Evolutionary conservation across 2,888 invertebrate species (phyloP).

Genomic region (Eucera pruinosa): DNA sequence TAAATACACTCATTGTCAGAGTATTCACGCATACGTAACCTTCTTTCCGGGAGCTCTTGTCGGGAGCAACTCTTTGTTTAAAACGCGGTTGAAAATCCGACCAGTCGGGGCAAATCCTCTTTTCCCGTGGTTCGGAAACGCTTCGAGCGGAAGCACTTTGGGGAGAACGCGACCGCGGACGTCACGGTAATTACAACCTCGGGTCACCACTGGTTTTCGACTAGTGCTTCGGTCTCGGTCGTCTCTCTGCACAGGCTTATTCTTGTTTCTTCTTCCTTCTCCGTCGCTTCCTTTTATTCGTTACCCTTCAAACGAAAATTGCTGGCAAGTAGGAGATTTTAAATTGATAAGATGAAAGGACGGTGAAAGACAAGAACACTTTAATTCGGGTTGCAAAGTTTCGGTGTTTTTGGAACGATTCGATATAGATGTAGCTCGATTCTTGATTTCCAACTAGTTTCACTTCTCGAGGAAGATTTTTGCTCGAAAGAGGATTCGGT

Average conservation of each 20-base stretch:
- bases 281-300: background rate
- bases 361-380: too few species aligned
- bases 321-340: background rate
- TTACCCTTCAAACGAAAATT: background rate
- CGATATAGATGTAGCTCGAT: too few species aligned
- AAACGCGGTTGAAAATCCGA: slow-evolving; percentile 50
- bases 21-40: slow-evolving; percentile 47
- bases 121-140: slow-evolving; percentile 50
- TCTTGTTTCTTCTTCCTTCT: background rate
- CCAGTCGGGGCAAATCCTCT: slow-evolving; percentile 57
- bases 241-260: background rate
- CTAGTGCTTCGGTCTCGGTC: background rate
- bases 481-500: too few species aligned
- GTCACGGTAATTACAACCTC: slow-evolving; percentile 54
- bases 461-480: too few species aligned
- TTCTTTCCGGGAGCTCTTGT: slow-evolving; percentile 39
- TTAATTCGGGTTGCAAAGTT: too few species aligned
- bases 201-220: slow-evolving; percentile 14
- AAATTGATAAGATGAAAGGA: too few species aligned
- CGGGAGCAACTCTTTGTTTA: slow-evolving; percentile 51
- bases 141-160: slow-evolving; percentile 57
- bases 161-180: slow-evolving; percentile 51
- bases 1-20: slow-evolving; percentile 19
- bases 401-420: too few species aligned
- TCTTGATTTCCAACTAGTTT: too few species aligned